phyloP scores from a whole-genome alignment of 2,888 invertebrate genomes.

The Polydrusus tereticollis region DNA sequence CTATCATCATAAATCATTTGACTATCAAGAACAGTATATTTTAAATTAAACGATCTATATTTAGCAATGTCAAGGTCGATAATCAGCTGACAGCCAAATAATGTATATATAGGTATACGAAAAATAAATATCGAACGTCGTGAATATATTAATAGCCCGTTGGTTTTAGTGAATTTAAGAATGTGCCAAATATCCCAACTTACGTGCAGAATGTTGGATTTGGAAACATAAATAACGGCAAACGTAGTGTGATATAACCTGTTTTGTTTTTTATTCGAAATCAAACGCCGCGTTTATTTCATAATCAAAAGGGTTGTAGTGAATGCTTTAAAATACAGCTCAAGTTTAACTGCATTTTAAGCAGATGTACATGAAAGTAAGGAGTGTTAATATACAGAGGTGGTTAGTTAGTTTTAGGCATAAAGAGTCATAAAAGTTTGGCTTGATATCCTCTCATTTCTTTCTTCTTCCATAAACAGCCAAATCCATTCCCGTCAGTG shows the following conservation, averaged over 20 bases:
- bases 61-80: constrained; percentile 46
- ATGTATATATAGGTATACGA: constrained; percentile 25
- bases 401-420: too few species aligned
- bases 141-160: constrained; percentile 21
- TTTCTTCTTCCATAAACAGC: too few species aligned
- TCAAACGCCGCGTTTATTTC: neutral
- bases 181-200: constrained; percentile 30
- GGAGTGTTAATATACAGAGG: too few species aligned
- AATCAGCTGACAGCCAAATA: constrained; percentile 40
- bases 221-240: constrained; percentile 30
- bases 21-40: neutral
- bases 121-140: constrained; percentile 29
- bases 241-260: constrained; percentile 40
- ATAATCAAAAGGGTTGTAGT: neutral
- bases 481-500: too few species aligned
- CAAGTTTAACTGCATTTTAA: too few species aligned
- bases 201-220: constrained; percentile 27
- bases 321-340: too few species aligned
- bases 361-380: too few species aligned
- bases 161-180: constrained; percentile 20
- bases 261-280: constrained; percentile 25
- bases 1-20: neutral
- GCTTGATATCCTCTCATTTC: too few species aligned
- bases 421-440: too few species aligned
- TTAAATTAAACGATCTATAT: constrained; percentile 11